These are phyloP conservation scores for Athetis lepigone DNA, from an alignment of 2,888 invertebrate genomes.

Conservation along the genomic window DNA sequence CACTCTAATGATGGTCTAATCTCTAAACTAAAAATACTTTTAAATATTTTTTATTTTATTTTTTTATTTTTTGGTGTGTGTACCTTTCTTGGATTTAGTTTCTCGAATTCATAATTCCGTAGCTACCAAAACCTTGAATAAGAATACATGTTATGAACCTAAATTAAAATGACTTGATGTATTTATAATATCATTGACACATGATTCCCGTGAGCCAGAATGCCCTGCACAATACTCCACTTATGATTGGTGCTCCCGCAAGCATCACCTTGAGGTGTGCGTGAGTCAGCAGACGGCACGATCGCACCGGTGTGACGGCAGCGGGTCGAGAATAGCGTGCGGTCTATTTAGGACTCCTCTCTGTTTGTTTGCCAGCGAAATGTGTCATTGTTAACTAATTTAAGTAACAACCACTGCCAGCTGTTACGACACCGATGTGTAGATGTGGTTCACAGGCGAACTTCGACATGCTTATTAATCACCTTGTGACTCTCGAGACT, in stretches of 20 bases:
- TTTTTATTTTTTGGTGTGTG: too few species aligned
- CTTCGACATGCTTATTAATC: constrained; percentile 74
- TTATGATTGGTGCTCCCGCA: constrained; percentile 63
- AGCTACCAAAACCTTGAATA: constrained; percentile 18
- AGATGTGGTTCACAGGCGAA: constrained; percentile 72
- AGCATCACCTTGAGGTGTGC: constrained; percentile 87
- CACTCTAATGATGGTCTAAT: too few species aligned
- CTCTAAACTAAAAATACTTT: too few species aligned
- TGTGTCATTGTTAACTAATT: constrained; percentile 91
- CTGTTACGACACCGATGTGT: constrained; percentile 81
- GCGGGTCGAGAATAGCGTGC: constrained; percentile 86
- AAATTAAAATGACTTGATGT: constrained; percentile 21
- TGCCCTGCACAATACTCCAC: constrained; percentile 56
- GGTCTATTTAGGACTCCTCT: constrained; percentile 89
- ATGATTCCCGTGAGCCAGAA: constrained; percentile 54
- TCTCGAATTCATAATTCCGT: constrained; percentile 4
- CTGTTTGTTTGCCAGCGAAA: constrained; percentile 90
- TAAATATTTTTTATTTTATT: too few species aligned
- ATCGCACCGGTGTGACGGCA: constrained; percentile 87
- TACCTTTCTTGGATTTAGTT: too few species aligned
- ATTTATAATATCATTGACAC: constrained; percentile 42
- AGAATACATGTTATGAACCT: constrained; percentile 26
- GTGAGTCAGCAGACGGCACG: constrained; percentile 87
- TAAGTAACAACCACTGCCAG: constrained; percentile 89
- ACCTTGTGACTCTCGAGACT: constrained; percentile 43